Evolutionary conservation across 1,140 invertebrate species (phyloP).

Genomic region (Archegozetes longisetosus): DNA sequence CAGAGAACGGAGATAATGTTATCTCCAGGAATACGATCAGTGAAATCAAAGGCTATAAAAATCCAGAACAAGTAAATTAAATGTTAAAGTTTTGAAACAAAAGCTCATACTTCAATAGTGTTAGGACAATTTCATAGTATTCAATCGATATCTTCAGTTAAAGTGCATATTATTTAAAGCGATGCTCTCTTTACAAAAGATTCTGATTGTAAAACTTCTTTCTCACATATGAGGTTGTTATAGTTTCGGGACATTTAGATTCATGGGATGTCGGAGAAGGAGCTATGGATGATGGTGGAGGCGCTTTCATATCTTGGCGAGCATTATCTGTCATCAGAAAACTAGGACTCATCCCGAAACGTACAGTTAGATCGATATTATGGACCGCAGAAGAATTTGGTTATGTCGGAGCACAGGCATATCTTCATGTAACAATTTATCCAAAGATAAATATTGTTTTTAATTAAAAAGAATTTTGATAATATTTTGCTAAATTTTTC

Average conservation of each 20-base stretch:
- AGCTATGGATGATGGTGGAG: constrained; percentile 68
- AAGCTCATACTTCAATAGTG: too few relatives aligned
- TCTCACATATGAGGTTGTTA: constrained; percentile 69
- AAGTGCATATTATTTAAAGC: too few relatives aligned
- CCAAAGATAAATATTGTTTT: neutral
- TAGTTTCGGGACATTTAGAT: too few relatives aligned
- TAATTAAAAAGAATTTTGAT: too few relatives aligned
- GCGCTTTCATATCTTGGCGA: constrained; percentile 61
- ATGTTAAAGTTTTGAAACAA: too few relatives aligned
- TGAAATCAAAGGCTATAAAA: constrained; percentile 44
- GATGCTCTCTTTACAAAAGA: too few relatives aligned
- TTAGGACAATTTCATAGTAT: too few relatives aligned
- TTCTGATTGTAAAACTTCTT: too few relatives aligned
- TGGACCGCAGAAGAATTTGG: constrained; percentile 71
- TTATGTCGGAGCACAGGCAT: constrained; percentile 43
- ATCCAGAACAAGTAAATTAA: constrained; percentile 42
- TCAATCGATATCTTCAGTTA: too few relatives aligned
- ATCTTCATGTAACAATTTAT: too few relatives aligned
- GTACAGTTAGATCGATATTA: constrained; percentile 55
- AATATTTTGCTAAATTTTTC: neutral
- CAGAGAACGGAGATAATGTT: constrained; percentile 35
- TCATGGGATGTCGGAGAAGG: constrained; percentile 78
- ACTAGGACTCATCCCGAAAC: constrained; percentile 45
- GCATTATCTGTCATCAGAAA: constrained; percentile 48
- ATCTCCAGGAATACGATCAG: constrained; percentile 52